These are phyloP conservation scores for Cantharis rufa DNA, from an alignment of 2,888 invertebrate species.

Conservation along the genomic window DNA sequence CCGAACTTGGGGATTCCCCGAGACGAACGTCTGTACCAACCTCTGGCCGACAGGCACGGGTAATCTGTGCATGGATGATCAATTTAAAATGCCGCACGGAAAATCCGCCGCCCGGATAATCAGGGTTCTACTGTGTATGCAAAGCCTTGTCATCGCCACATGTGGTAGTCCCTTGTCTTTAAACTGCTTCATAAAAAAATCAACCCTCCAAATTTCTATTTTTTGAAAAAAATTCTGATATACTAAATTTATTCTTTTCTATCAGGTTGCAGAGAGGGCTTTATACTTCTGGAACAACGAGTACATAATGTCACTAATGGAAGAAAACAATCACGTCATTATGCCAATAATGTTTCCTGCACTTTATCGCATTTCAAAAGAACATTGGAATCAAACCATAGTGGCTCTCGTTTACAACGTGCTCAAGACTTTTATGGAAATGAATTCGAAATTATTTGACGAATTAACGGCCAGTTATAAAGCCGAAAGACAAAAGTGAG, in stretches of 20 bases:
- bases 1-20: too few species aligned
- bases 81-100: too few species aligned
- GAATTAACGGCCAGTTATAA: conserved; percentile 99
- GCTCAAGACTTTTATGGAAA: conserved; percentile 99
- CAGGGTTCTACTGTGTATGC: too few species aligned
- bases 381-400: conserved; percentile 99
- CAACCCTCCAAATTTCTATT: too few species aligned
- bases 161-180: too few species aligned
- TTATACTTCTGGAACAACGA: conserved; percentile 99
- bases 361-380: conserved; percentile 97
- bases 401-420: conserved; percentile 99
- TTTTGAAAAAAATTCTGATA: too few species aligned
- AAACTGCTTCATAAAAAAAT: too few species aligned
- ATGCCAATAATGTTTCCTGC: conserved; percentile 99
- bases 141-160: too few species aligned
- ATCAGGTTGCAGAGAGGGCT: conserved; percentile 96
- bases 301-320: conserved; percentile 98
- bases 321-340: conserved; percentile 97
- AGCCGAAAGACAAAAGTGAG: conserved; percentile 98
- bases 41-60: too few species aligned
- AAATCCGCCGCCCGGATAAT: too few species aligned
- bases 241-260: conserved; percentile 1
- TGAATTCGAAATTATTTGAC: conserved; percentile 99
- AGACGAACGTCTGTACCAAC: too few species aligned
- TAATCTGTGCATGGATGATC: too few species aligned